Conservation (phyloP, 2,797 vertebrate species). For the Monodelphis domestica region DNA sequence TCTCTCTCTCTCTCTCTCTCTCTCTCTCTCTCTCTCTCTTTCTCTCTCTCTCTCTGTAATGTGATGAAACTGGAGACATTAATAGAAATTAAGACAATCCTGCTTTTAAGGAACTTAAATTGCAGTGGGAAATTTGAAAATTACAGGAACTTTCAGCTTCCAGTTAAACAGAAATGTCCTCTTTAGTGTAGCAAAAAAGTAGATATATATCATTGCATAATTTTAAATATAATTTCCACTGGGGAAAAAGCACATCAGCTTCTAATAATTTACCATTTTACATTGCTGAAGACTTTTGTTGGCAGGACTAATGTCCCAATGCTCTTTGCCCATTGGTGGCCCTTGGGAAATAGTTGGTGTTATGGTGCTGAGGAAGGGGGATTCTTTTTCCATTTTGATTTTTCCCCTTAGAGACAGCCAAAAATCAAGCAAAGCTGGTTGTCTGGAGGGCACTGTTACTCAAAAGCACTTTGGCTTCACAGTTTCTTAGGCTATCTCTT, state of each 20-base stretch:
- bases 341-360: not conserved
- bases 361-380: not conserved
- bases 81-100: not conserved
- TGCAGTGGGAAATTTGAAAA: not conserved
- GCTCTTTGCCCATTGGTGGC: not conserved
- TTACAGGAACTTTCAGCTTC: not conserved
- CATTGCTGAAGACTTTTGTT: not conserved
- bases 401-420: not conserved
- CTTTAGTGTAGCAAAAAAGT: not conserved
- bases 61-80: not conserved
- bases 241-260: not conserved
- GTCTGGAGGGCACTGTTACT: not conserved
- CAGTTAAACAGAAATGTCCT: not conserved
- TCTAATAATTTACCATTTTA: not conserved
- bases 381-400: not conserved
- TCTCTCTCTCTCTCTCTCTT: too few species aligned
- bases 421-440: not conserved
- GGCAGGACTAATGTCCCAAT: not conserved
- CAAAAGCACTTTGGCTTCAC: not conserved
- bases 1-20: too few species aligned
- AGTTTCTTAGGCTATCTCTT: not conserved
- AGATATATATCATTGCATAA: too few species aligned
- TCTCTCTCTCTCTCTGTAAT: too few species aligned
- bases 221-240: not conserved
- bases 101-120: not conserved